Evolutionary conservation across 2,797 vertebrate species (phyloP).

Genomic region (Nasua narica): DNA sequence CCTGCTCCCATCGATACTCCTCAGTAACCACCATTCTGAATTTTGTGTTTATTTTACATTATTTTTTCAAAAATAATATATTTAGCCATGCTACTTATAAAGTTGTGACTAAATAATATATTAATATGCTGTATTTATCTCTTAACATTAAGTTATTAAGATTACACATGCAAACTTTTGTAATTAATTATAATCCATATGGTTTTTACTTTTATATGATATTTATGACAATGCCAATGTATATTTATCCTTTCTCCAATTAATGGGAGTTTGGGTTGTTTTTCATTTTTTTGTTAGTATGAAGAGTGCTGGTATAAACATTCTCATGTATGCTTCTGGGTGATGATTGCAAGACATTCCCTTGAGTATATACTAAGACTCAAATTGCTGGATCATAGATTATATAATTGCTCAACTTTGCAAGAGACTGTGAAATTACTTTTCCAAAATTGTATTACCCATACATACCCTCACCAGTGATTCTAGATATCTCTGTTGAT

Average conservation of each 20-base stretch:
- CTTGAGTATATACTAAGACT: neutral
- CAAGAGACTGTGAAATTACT: neutral
- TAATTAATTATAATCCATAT: neutral
- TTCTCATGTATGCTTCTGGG: neutral
- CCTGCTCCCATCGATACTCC: neutral
- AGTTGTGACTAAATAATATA: neutral
- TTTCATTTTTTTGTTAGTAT: neutral
- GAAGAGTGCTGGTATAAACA: neutral
- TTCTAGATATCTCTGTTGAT: neutral
- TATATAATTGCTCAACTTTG: neutral
- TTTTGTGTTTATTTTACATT: neutral
- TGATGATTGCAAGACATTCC: neutral
- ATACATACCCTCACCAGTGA: neutral
- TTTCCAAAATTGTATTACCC: neutral
- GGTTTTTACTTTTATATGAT: neutral
- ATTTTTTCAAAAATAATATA: neutral
- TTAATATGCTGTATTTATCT: neutral
- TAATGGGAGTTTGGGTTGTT: neutral
- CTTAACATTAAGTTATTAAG: neutral
- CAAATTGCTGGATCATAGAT: neutral
- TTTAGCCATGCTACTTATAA: neutral
- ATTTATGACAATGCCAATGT: neutral
- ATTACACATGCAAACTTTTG: neutral
- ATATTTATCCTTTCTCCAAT: neutral
- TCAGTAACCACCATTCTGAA: neutral